A percentile compares a stretch with the other conserved stretches of the same genome.
Evolutionary conservation across 2,888 invertebrate genomes (phyloP).

Genomic region (Rhopalosiphum nymphaeae): DNA sequence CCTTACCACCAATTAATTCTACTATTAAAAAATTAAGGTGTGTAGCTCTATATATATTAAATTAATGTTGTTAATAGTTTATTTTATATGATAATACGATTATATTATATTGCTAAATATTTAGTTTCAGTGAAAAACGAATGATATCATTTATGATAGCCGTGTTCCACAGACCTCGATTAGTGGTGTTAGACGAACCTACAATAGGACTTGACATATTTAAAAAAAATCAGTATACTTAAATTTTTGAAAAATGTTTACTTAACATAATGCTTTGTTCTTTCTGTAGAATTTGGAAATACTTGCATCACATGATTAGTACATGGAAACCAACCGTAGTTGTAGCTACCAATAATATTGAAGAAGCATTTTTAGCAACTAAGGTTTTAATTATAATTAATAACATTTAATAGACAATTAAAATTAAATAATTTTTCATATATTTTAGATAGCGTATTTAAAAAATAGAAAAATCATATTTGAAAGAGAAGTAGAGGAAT

Average conservation of each 20-base stretch:
- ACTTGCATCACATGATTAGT: not conserved
- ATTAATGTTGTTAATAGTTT: not conserved
- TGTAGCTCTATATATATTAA: not conserved
- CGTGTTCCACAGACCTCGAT: constrained; percentile 52
- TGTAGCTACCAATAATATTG: constrained; percentile 45
- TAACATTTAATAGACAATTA: not conserved
- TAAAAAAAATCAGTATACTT: constrained; percentile 22
- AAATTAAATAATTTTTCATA: not conserved
- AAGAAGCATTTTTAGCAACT: constrained; percentile 57
- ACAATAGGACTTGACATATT: constrained; percentile 49
- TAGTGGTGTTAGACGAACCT: constrained; percentile 56
- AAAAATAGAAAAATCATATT: constrained; percentile 58
- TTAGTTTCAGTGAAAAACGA: constrained; percentile 55
- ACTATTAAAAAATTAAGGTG: constrained; percentile 36
- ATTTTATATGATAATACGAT: not conserved
- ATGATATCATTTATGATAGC: constrained; percentile 53
- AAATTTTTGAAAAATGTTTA: not conserved
- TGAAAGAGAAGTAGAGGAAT: constrained; percentile 10
- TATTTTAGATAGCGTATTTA: constrained; percentile 39
- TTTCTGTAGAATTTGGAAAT: constrained; percentile 53
- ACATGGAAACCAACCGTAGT: constrained; percentile 57
- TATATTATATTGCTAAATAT: not conserved
- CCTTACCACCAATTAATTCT: not conserved
- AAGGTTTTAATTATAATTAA: constrained; percentile 18
- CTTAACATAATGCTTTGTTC: not conserved